Evolutionary conservation across 2,888 invertebrate genomes (phyloP).

Genomic region (Bugula neritina): DNA sequence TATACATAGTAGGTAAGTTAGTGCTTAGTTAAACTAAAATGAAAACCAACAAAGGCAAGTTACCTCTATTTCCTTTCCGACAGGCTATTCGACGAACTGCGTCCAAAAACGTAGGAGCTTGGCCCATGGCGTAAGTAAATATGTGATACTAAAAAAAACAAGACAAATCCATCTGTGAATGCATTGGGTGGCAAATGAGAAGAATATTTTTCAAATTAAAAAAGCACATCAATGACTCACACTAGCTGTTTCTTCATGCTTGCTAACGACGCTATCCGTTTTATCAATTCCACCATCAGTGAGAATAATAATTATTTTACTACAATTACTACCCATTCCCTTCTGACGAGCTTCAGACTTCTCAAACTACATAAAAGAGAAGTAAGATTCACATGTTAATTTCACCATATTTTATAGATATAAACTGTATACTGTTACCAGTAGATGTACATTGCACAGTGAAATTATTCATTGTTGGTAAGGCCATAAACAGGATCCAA

Average conservation of each 20-base stretch:
- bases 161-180: too few species aligned
- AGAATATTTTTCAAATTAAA: too few species aligned
- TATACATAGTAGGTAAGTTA: too few species aligned
- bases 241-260: conserved; percentile 9
- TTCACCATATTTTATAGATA: background rate
- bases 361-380: conserved; percentile 3
- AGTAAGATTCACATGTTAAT: background rate
- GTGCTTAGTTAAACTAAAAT: too few species aligned
- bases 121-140: conserved; percentile 57
- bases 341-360: background rate
- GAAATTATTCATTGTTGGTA: too few species aligned
- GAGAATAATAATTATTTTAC: conserved; percentile 58
- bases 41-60: too few species aligned
- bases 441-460: too few species aligned
- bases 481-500: too few species aligned
- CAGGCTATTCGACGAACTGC: conserved; percentile 56
- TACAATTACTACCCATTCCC: conserved; percentile 43
- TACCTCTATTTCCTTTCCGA: conserved; percentile 26
- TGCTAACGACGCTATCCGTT: conserved; percentile 54
- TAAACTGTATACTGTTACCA: too few species aligned
- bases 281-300: conserved; percentile 59
- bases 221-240: too few species aligned
- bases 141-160: conserved; percentile 49
- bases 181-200: too few species aligned
- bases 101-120: conserved; percentile 54